A percentile compares a stretch with the other conserved stretches of the same genome.
Conservation (phyloP, 1,140 invertebrate genomes). For the Caenorhabditis tropicalis region DNA sequence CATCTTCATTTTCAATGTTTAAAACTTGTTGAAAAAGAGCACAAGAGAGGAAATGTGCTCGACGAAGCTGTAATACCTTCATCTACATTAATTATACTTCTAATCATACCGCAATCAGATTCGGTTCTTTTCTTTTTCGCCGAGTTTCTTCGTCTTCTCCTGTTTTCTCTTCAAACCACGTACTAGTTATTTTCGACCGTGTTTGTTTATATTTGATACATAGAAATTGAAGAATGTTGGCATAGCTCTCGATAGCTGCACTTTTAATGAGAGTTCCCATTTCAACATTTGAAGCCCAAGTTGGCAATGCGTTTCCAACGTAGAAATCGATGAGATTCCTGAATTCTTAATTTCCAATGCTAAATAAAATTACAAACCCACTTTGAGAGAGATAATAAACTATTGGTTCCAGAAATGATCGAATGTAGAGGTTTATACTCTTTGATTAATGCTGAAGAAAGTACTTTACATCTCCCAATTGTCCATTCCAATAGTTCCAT, state of each 20-base stretch:
- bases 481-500: slow-evolving; percentile 28
- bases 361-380: neutral
- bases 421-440: slow-evolving; percentile 32
- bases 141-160: neutral
- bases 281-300: neutral
- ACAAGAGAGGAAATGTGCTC: neutral
- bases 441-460: neutral
- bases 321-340: slow-evolving; percentile 33
- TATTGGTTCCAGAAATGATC: neutral
- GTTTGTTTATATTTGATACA: slow-evolving; percentile 35
- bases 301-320: neutral
- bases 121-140: neutral
- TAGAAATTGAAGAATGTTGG: slow-evolving; percentile 4
- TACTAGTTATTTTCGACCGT: neutral
- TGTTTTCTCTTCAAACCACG: slow-evolving; percentile 28
- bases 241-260: neutral
- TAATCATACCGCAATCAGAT: neutral
- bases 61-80: neutral
- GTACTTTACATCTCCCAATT: neutral
- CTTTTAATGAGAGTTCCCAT: neutral
- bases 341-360: neutral
- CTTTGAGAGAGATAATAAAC: neutral
- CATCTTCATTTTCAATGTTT: neutral
- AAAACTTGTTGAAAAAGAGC: neutral
- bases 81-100: neutral